Evolutionary conservation across 2,113 vertebrate species (phyloP), one percentile per base, ranked within the genome.

Genomic region (Atrichornis clamosus): DNA sequence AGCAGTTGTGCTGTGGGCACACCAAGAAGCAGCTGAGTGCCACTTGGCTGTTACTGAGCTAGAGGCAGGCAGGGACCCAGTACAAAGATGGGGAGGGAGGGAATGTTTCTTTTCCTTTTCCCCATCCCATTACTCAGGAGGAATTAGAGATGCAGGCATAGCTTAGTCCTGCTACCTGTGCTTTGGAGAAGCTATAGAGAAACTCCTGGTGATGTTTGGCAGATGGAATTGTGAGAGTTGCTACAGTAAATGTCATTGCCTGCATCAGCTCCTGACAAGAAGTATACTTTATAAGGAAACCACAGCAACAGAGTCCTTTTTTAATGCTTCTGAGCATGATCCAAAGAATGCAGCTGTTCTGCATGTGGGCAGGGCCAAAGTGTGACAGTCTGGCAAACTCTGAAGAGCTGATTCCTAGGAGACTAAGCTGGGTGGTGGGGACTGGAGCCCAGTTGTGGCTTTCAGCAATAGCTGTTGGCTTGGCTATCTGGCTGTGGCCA

Each of bases 311-410:
- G 24, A 69, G 17, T 49, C 35, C 27, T 52, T 87, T 89, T 80
- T 23, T 13, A 33, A 11, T 8, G 8, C 42, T 85, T 80, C 55
- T 70, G 9, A 63, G 32, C 10, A 13, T 2, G 4, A 41, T 35
- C 70, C 11, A 44, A 46, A 62, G 49, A 28, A 6, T 0, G 1
- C 0, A 0, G 12, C 3, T 15, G 32, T 35, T 89, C 72, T 52
- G 30, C 0, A 1, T 23, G 63, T 6, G 10, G 42, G 35, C 42
- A 59, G 53, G 5, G 10, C 20, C 44, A 73, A 84, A 50, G 6
- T 0, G 0, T 2, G 0, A 42, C 41, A 69, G 60, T 23, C 42
- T 67, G 44, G 10, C 55, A 77, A 32, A 35, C 28, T 64, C 44
- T 80, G 50, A 62, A 62, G 62, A 53, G 8, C 12, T 37, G 11